These are phyloP conservation scores for Actinia tenebrosa DNA, from an alignment of 64 coral and sea anemone species.

Conservation along the genomic window DNA sequence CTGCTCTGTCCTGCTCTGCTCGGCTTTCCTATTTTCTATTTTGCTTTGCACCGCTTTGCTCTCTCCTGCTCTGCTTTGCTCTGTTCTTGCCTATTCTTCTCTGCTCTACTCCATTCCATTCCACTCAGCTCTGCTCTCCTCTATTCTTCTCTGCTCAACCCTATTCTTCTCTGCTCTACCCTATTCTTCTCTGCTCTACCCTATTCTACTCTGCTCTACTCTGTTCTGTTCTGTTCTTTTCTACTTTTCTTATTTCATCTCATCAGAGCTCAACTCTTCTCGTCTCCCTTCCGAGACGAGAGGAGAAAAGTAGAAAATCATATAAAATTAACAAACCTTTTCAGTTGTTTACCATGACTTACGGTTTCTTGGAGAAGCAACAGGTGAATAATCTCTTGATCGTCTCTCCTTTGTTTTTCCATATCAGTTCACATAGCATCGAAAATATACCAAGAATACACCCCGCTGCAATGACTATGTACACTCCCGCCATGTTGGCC, in stretches of 20 bases:
- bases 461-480: constrained; percentile 19
- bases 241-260: neutral
- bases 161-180: too few species aligned
- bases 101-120: too few species aligned
- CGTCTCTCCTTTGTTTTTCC: constrained; percentile 16
- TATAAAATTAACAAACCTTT: neutral
- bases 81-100: too few species aligned
- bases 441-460: constrained; percentile 19
- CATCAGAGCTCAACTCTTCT: neutral
- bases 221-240: too few species aligned
- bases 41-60: too few species aligned
- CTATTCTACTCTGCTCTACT: too few species aligned
- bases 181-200: too few species aligned
- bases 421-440: constrained; percentile 18
- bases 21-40: too few species aligned
- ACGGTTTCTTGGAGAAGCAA: neutral
- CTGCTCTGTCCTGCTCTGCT: too few species aligned
- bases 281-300: neutral
- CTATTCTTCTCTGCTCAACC: too few species aligned
- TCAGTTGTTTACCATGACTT: neutral
- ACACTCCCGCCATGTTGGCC: constrained; percentile 34
- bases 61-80: too few species aligned
- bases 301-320: neutral
- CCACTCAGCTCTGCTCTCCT: too few species aligned
- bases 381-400: neutral